phyloP scores from a whole-genome alignment of 2,888 invertebrate genomes.

The Celastrina argiolus region DNA sequence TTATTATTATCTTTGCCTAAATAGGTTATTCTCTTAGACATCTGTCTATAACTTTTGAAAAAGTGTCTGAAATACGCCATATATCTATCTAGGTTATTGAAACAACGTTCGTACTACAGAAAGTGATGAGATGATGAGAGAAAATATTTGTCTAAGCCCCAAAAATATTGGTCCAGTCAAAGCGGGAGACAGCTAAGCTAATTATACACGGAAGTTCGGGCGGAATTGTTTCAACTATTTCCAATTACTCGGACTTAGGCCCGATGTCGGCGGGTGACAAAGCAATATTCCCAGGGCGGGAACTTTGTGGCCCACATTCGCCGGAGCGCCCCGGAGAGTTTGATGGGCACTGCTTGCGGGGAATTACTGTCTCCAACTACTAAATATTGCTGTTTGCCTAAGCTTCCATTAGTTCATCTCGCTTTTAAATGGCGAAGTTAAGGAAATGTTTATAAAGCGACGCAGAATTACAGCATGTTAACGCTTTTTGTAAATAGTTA shows the following conservation, averaged over 20 bases:
- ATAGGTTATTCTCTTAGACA: no score
- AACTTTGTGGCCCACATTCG: slow-evolving; percentile 75
- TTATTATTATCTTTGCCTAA: no score
- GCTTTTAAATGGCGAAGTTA: not conserved
- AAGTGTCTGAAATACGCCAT: no score
- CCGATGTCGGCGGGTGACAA: slow-evolving; percentile 75
- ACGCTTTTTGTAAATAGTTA: not conserved
- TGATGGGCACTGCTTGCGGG: slow-evolving; percentile 61
- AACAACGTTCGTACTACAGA: no score
- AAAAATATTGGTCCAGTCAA: not conserved
- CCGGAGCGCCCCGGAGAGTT: slow-evolving; percentile 69
- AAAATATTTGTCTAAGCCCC: not conserved
- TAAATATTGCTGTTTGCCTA: slow-evolving; percentile 54
- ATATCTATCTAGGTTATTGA: no score
- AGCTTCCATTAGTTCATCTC: slow-evolving; percentile 30
- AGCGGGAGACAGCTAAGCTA: not conserved
- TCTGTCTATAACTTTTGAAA: no score
- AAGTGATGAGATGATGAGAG: not conserved
- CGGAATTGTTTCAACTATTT: slow-evolving; percentile 63
- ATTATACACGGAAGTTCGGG: not conserved
- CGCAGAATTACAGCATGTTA: not conserved
- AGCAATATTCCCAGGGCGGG: slow-evolving; percentile 69
- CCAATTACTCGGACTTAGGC: slow-evolving; percentile 76
- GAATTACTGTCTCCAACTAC: slow-evolving; percentile 61
- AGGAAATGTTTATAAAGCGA: not conserved